A percentile compares a stretch with the other conserved stretches of the same genome.
These are phyloP conservation scores for Monomorium pharaonis DNA, from an alignment of 1,140 invertebrate genomes.

Conservation along the genomic window DNA sequence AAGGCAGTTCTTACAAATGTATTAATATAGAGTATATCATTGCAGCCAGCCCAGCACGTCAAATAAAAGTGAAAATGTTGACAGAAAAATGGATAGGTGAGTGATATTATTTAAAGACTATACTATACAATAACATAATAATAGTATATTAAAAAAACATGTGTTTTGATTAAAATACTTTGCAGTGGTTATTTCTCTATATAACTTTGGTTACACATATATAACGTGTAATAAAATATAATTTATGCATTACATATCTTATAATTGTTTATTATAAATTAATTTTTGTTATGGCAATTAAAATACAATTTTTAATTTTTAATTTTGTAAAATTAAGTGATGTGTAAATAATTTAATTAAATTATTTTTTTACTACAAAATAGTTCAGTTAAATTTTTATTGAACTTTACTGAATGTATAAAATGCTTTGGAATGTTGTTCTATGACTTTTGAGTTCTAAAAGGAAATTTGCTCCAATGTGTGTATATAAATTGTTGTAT, in stretches of 20 bases:
- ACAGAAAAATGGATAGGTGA: constrained; percentile 80
- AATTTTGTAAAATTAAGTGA: too few relatives aligned
- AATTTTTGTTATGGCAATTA: too few relatives aligned
- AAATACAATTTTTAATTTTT: neutral
- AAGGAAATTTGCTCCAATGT: too few relatives aligned
- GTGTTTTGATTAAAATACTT: neutral
- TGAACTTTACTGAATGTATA: too few relatives aligned
- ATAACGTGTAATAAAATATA: too few relatives aligned
- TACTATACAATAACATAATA: neutral
- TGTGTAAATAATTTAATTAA: too few relatives aligned
- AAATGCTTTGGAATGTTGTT: too few relatives aligned
- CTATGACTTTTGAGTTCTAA: too few relatives aligned
- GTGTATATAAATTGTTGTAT: neutral
- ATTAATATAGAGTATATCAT: constrained; percentile 22
- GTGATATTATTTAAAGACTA: neutral
- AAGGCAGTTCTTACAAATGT: neutral
- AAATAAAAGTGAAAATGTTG: constrained; percentile 68
- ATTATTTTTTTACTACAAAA: too few relatives aligned
- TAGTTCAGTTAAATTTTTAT: too few relatives aligned
- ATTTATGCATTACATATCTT: too few relatives aligned
- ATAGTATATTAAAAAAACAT: neutral
- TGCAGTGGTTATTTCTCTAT: neutral
- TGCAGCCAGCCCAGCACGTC: constrained; percentile 76
- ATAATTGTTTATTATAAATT: too few relatives aligned
- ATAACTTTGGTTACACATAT: neutral